Evolutionary conservation across 2,113 vertebrate species (phyloP), one percentile per base, ranked within the genome.

Genomic region (Phylloscopus whistleri): DNA sequence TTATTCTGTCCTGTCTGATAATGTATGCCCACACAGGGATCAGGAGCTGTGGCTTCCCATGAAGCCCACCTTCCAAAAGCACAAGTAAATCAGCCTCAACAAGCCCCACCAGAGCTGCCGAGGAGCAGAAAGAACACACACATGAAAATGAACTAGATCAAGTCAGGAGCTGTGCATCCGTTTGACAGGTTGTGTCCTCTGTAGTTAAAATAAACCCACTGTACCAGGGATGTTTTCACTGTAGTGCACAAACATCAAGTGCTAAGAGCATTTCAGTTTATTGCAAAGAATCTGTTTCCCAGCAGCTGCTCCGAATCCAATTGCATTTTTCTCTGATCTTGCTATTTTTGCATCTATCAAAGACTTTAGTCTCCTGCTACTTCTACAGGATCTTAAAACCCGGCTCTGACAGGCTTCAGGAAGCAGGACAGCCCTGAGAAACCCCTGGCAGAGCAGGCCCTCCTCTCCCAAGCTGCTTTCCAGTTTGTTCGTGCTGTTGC

Each of bases 141-240:
- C 37, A 15, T 18, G 68, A 67, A 79, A 82, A 79, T 3, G 27
- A 94, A 66, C 35, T 8, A 83, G 59, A 82, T 95, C 90, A 76
- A 60, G 80, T 89, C 84, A 84, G 91, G 37, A 75, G 68, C 75
- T 24, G 63, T 62, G 72, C 55, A 39, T 85, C 87, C 67, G 19
- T 91, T 73, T 91, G 91, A 83, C 94, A 95, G 82, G 78, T 69
- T 96, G 78, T 91, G 84, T 94, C 94, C 91, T 84, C 68, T 76
- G 67, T 82, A 89, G 93, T 85, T 95, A 67, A 89, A 95, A 93
- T 69, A 94, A 95, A 80, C 82, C 70, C 21, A 15, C 87, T 58
- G 48, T 64, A 95, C 78, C 63, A 19, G 82, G 46, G 89, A 35
- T 73, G 70, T 79, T 95, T 93, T 87, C 67, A 46, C 69, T 49